Base-by-base conservation (phyloP, 2,888 invertebrate species). In the Strigamia transsilvanica region DNA sequence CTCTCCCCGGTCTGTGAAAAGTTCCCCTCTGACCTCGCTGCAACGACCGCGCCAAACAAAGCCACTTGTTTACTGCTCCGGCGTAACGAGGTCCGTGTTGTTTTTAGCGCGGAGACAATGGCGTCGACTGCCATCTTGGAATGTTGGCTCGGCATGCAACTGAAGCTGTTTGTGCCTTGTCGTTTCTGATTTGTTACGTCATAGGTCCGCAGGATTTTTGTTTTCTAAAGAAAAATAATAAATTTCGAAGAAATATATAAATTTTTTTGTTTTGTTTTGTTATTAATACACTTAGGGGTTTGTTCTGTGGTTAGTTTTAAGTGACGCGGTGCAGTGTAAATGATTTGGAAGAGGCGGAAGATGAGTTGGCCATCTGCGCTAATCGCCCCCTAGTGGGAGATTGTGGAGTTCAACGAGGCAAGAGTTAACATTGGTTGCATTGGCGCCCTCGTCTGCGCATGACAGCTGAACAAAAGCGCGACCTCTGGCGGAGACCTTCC, bases 361-460 rank as follows among this genome's bases (percentile, higher is more conserved):
- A 66, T 73, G 66, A 66, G 66, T 73, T 34, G 23, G 34, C 73
- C 81, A 18, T 38, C 81, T 23, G 66, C 46, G 73, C 38, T 34
- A 18, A 34, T 66, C 66, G 34, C 46, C 46, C 51, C 42, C 38
- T 42, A 77, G 38, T 82, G 78, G 42, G 38, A 23, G 27, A 78
- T 46, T 34, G 82, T 42, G n/a, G 46, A 41, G 41, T 77, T 78
- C 79, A 78, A 46, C 79, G 79, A 46, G 79, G 79, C 42, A 79
- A 79, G 79, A 79, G 46, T 79, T 42, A 79, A 79, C 79, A 79
- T 79, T 79, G 79, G 79, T 46, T 46, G 46, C 79, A 79, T 42
- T 79, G 79, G 79, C 79, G 79, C 79, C 46, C 42, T 46, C 27
- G 46, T 46, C 46, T 41, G 79, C 79, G 46, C 42, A 23, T 79